Conservation (phyloP, 2,113 vertebrate genomes). For the Cebidichthys violaceus region DNA sequence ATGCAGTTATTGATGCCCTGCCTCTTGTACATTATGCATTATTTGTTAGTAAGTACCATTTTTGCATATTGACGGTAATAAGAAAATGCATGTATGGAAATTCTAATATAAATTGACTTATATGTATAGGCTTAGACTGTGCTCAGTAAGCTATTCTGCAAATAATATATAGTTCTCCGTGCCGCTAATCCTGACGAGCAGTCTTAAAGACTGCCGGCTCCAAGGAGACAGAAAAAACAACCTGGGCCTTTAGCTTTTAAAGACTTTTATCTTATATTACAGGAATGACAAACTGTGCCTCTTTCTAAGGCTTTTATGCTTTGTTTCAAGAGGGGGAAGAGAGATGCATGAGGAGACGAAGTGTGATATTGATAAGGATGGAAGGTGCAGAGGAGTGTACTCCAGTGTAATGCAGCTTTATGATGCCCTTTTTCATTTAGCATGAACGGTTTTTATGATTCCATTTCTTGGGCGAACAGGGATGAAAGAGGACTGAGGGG, state of each 20-base stretch:
- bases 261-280: slow-evolving; percentile 86
- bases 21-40: slow-evolving; percentile 98
- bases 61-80: slow-evolving; percentile 99
- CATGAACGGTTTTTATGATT: slow-evolving; percentile 83
- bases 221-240: slow-evolving; percentile 55
- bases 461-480: slow-evolving; percentile 81
- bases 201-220: slow-evolving; percentile 77
- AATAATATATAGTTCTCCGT: slow-evolving; percentile 92
- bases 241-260: slow-evolving; percentile 80
- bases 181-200: slow-evolving; percentile 91
- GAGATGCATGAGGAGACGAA: slow-evolving; percentile 67
- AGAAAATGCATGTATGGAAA: slow-evolving; percentile 99
- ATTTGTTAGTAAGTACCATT: slow-evolving; percentile 99
- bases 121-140: slow-evolving; percentile 91
- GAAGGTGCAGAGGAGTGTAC: slow-evolving; percentile 78
- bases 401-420: slow-evolving; percentile 82
- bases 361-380: slow-evolving; percentile 80
- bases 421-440: slow-evolving; percentile 83
- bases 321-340: slow-evolving; percentile 74
- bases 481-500: slow-evolving; percentile 60
- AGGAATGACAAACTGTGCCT: slow-evolving; percentile 81
- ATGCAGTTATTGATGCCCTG: slow-evolving; percentile 94
- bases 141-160: slow-evolving; percentile 98
- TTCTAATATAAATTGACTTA: slow-evolving; percentile 99
- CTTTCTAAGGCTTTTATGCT: slow-evolving; percentile 83